Evolutionary conservation across 1,140 invertebrate species (phyloP), one percentile per base, ranked within the genome.

Genomic region (Drosophila albomicans): DNA sequence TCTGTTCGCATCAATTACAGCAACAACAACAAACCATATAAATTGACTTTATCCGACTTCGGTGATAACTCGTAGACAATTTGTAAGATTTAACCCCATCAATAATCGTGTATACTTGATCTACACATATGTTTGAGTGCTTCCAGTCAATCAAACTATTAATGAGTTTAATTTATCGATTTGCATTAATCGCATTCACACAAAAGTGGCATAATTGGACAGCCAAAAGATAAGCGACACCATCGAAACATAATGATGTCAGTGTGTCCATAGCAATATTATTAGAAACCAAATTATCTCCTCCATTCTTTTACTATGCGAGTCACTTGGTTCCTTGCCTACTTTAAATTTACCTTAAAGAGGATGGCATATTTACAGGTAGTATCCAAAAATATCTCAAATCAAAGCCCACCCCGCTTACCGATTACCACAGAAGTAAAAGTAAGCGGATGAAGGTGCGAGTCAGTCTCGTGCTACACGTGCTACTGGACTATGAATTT

Each of bases 91-190:
- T 79, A 76, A 63, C 58, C 30, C 64, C 54, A 61, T 48, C 66
- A 74, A 38, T 59, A 65, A 35, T 32, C 13, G 3, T 30, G 32
- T 45, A 3, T 54, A 41, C 30, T 25, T 3, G 1, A 35, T 11
- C 56, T 45, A 20, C 15, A 16, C 13, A 13, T 49, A 66, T 45
- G n/a, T 56, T 46, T 30, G 7, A 38, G 25, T 52, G 20, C 7
- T 43, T 43, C 5, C 54, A 15, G 28, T 78, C 66, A 75, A 79
- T 86, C 79, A 78, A 81, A 87, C 76, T 76, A 49, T 85, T 86
- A 87, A 86, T 86, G 87, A 86, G 82, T 82, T 87, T 73, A 71
- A 71, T 63, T 63, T 67, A 79, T 70, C 63, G 61, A 63, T 35
- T 64, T 67, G 15, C 28, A 28, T 58, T 67, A 51, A 63, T 41